Evolutionary conservation across 30 jellyfish, hydroid and myxozoan species (phyloP).

Genomic region (Phacellophora camtschatica): DNA sequence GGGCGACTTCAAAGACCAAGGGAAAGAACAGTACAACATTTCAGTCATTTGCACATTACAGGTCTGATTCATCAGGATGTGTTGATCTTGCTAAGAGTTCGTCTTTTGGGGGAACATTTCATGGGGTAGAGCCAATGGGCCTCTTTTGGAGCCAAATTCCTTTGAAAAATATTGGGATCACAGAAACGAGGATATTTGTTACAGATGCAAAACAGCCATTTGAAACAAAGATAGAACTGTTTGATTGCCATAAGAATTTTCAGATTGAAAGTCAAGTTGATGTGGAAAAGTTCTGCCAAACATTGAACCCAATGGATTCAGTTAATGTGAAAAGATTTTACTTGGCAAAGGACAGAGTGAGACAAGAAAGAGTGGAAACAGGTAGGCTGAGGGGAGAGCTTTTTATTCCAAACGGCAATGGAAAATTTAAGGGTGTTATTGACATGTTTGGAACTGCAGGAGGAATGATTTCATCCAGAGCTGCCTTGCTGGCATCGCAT

Average conservation of each 20-base stretch:
- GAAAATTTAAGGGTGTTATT: slow-evolving; percentile 29
- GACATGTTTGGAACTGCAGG: slow-evolving; percentile 29
- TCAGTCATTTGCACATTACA: slow-evolving; percentile 18
- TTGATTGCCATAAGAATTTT: not conserved
- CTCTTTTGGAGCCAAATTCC: slow-evolving; percentile 44
- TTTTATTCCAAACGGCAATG: slow-evolving; percentile 39
- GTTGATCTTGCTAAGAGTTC: not conserved
- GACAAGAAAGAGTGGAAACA: slow-evolving; percentile 18
- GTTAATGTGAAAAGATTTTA: slow-evolving; percentile 14
- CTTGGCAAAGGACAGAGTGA: not conserved
- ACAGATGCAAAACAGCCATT: not conserved
- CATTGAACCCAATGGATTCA: not conserved
- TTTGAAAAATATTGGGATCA: not conserved
- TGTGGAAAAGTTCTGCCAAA: not conserved
- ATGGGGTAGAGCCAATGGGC: slow-evolving; percentile 21
- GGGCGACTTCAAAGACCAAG: not conserved
- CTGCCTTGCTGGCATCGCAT: slow-evolving; percentile 76
- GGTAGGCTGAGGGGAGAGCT: slow-evolving; percentile 47
- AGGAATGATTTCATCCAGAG: slow-evolving; percentile 23
- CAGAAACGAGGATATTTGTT: not conserved
- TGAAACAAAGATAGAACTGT: not conserved
- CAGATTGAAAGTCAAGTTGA: not conserved
- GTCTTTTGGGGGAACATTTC: slow-evolving; percentile 11
- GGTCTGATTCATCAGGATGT: slow-evolving; percentile 12
- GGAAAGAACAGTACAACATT: not conserved